Evolutionary conservation across 2,888 invertebrate species (phyloP).

Genomic region (Dicycla oo): DNA sequence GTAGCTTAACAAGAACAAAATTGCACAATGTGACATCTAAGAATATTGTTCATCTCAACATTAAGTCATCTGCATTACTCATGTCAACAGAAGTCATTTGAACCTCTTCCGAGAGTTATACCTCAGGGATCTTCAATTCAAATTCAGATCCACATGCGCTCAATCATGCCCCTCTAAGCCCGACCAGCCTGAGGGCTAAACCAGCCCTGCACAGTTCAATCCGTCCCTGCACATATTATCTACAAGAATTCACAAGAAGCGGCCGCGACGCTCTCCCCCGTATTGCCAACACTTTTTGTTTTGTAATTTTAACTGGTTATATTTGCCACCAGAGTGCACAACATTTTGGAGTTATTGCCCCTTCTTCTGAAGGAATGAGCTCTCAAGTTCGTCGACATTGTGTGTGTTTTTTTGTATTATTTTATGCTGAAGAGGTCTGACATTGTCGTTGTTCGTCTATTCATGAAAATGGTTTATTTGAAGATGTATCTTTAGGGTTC

Average conservation of each 20-base stretch:
- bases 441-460: constrained; percentile 36
- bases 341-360: constrained; percentile 60
- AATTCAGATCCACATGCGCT: constrained; percentile 11
- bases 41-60: not conserved
- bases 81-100: not conserved
- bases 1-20: not conserved
- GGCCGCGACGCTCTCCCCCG: constrained; percentile 53
- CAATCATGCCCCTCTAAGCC: constrained; percentile 12
- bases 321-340: constrained; percentile 64
- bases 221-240: constrained; percentile 60
- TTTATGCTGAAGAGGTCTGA: constrained; percentile 21
- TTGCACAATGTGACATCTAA: not conserved
- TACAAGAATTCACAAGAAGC: constrained; percentile 67
- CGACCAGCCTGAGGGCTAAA: constrained; percentile 13
- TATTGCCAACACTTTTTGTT: constrained; percentile 67
- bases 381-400: constrained; percentile 49
- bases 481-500: no score
- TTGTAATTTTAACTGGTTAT: constrained; percentile 67
- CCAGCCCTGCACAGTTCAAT: constrained; percentile 10
- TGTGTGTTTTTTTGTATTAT: constrained; percentile 46
- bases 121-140: constrained; percentile 6
- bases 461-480: constrained; percentile 14
- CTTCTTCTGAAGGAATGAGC: constrained; percentile 53
- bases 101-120: not conserved
- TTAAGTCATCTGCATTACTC: not conserved